Evolutionary conservation across 1,140 invertebrate species (phyloP).

Genomic region (Cyrtorhinus lividipennis): DNA sequence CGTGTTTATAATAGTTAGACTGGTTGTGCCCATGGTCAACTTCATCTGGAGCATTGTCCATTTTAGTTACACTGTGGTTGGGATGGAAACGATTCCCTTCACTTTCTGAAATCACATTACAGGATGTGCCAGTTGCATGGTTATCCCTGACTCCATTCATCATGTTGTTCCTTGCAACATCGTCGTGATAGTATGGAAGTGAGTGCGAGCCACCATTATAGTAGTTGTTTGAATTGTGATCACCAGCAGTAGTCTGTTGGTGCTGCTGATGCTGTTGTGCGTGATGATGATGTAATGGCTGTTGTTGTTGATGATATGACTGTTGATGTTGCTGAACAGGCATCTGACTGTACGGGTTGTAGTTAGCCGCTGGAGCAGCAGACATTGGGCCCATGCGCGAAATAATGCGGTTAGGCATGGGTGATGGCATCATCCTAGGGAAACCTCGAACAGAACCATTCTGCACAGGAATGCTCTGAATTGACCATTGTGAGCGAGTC

Average conservation of each 20-base stretch:
- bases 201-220: background rate
- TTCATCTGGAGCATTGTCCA: background rate
- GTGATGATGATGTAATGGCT: too few species aligned
- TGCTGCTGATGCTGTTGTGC: background rate
- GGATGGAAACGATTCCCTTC: background rate
- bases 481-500: background rate
- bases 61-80: background rate
- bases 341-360: background rate
- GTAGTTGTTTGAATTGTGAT: background rate
- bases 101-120: background rate
- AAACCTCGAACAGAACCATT: background rate
- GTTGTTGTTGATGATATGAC: background rate
- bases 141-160: background rate
- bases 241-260: background rate
- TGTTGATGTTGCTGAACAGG: background rate
- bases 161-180: background rate
- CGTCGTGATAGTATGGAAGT: background rate
- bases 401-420: background rate
- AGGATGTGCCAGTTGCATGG: background rate
- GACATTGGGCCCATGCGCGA: background rate
- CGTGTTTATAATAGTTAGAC: background rate
- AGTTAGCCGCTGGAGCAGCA: background rate
- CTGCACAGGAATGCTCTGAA: background rate
- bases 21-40: background rate
- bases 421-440: slow-evolving; percentile 4